These are phyloP conservation scores for Homalodisca vitripennis DNA, from an alignment of 1,140 invertebrate species.

Conservation along the genomic window DNA sequence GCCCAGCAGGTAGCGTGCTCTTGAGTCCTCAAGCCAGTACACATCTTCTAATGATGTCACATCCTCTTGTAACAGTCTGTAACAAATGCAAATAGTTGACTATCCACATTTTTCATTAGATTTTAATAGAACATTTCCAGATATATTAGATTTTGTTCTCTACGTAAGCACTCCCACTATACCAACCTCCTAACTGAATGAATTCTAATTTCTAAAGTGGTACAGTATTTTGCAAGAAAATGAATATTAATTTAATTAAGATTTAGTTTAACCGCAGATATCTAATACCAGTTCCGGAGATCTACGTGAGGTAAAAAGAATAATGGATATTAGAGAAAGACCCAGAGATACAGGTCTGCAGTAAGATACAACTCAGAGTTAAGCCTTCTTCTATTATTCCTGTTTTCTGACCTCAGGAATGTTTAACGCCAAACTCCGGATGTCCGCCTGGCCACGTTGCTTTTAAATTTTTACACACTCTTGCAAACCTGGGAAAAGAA, in stretches of 20 bases:
- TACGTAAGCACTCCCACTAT: not conserved
- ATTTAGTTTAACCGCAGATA: not conserved
- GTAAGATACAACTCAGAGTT: no score
- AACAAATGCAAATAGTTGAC: conserved; percentile 19
- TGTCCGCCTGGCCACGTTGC: no score
- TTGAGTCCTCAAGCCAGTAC: conserved; percentile 82
- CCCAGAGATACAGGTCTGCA: no score
- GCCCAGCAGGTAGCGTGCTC: conserved; percentile 67
- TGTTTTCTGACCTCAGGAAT: no score
- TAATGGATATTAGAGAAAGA: no score
- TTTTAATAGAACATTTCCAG: not conserved
- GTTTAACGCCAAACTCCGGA: no score
- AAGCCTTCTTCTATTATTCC: no score
- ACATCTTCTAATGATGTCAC: conserved; percentile 82
- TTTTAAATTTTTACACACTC: no score
- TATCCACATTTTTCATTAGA: not conserved
- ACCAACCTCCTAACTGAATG: no score
- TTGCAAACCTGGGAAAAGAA: no score
- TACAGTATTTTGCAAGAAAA: not conserved
- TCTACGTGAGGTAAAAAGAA: no score
- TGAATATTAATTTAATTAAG: not conserved
- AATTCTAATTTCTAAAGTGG: not conserved
- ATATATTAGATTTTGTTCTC: not conserved
- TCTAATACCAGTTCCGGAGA: no score
- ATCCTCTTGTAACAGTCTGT: conserved; percentile 72